Evolutionary conservation across 2,797 vertebrate species (phyloP), one percentile per base, ranked within the genome.

Genomic region (Rhadinocentrus ornatus): DNA sequence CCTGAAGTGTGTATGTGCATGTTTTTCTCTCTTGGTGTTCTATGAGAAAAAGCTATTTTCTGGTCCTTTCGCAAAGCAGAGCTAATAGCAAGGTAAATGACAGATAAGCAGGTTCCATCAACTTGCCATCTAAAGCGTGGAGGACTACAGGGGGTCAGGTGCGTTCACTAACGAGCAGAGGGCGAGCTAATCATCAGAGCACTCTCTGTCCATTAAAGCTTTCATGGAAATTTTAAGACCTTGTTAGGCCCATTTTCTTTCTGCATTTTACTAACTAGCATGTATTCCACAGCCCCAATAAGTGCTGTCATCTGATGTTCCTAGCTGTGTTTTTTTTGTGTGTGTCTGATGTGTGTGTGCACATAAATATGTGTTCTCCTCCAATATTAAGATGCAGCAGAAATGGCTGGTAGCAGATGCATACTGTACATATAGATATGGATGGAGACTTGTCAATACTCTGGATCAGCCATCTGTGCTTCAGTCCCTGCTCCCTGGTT

Each of bases 201-300:
- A 91, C 91, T 92, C 84, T 90, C 48, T 66, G 73, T 75, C 84
- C 79, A 92, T 92, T 93, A 92, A 56, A 66, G 89, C 67, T 73
- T 61, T 75, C 71, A 50, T 54, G 77, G 78, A 80, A 63, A 69
- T 76, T 62, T 77, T 65, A 73, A 76, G 86, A 77, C 79, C 86
- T 83, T 83, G 67, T 90, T 90, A 84, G 64, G 31, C 61, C 48
- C 48, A 73, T 89, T 88, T 89, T 83, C 54, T 63, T 69, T 35
- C 68, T 39, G 57, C 69, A 66, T 88, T 84, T 86, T 61, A 80
- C 79, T 69, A 24, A 82, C 73, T 62, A 72, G 75, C 58, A 75
- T 60, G 62, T 44, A 80, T 83, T 69, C 58, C 13, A 39, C 35
- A 31, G 77, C 69, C 80, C 20, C 31, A 37, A 65, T 64, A 69